Conservation (phyloP, 2,888 invertebrate genomes). For the Drosophila melanosoma region DNA sequence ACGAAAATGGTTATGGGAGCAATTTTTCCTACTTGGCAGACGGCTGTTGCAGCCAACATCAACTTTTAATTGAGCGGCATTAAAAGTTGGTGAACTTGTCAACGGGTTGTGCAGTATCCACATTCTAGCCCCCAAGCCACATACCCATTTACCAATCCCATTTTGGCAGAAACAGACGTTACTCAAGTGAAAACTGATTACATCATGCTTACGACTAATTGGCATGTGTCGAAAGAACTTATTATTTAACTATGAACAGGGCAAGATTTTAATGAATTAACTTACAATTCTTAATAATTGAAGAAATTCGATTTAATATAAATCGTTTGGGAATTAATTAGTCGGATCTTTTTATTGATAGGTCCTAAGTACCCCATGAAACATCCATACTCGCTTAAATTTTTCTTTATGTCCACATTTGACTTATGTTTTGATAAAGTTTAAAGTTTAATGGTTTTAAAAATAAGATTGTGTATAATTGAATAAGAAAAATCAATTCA, state of each 20-base stretch:
- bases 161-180: neutral
- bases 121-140: neutral
- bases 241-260: constrained; percentile 8
- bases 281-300: neutral
- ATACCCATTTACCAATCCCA: neutral
- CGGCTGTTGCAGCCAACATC: constrained; percentile 40
- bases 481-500: neutral
- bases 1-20: constrained; percentile 2
- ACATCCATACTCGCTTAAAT: neutral
- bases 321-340: neutral
- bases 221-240: constrained; percentile 31
- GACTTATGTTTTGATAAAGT: neutral
- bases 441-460: neutral
- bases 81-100: constrained; percentile 76
- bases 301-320: neutral
- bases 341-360: neutral
- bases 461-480: neutral
- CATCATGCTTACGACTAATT: constrained; percentile 26
- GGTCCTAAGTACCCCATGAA: neutral
- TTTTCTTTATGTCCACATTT: neutral
- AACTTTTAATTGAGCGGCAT: constrained; percentile 74
- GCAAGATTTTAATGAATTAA: neutral
- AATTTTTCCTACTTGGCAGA: constrained; percentile 13
- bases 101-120: constrained; percentile 47
- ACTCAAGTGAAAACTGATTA: constrained; percentile 53